Evolutionary conservation across 1,140 invertebrate genomes (phyloP).

Genomic region (Diachasmimorpha longicaudata): DNA sequence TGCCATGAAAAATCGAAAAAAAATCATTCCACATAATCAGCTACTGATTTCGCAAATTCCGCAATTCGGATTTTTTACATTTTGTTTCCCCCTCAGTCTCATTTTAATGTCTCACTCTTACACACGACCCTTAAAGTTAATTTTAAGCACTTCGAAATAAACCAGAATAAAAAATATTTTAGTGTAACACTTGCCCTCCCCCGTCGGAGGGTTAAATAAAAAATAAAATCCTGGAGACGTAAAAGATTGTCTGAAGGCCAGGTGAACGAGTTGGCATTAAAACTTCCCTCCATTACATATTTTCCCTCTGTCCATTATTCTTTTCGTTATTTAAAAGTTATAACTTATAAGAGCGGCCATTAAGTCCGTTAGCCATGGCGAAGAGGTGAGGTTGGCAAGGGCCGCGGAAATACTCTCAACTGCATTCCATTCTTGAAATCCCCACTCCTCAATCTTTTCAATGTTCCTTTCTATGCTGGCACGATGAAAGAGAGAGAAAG

Average conservation of each 20-base stretch:
- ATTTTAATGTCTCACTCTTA: too few relatives aligned
- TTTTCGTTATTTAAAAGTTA: slow-evolving; percentile 55
- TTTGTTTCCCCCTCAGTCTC: too few relatives aligned
- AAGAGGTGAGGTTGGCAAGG: slow-evolving; percentile 21
- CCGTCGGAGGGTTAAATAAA: background rate
- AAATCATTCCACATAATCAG: too few relatives aligned
- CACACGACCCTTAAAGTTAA: too few relatives aligned
- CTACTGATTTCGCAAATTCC: too few relatives aligned
- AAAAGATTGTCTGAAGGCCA: background rate
- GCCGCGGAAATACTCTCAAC: slow-evolving; percentile 36
- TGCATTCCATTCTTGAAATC: background rate
- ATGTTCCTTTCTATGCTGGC: slow-evolving; percentile 22
- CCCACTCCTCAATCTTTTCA: slow-evolving; percentile 26
- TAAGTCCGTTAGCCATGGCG: slow-evolving; percentile 39
- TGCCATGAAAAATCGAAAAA: too few relatives aligned
- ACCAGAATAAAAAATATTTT: background rate
- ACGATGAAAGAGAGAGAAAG: slow-evolving; percentile 1
- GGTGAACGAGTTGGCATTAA: background rate
- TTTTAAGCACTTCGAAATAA: too few relatives aligned
- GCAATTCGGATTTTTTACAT: too few relatives aligned
- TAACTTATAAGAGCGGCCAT: slow-evolving; percentile 55
- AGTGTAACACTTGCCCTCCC: background rate
- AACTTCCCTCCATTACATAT: background rate
- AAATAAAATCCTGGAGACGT: background rate
- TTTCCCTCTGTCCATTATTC: background rate